phyloP scores from a whole-genome alignment of 2,888 invertebrate species.

The Colletes collaris region DNA sequence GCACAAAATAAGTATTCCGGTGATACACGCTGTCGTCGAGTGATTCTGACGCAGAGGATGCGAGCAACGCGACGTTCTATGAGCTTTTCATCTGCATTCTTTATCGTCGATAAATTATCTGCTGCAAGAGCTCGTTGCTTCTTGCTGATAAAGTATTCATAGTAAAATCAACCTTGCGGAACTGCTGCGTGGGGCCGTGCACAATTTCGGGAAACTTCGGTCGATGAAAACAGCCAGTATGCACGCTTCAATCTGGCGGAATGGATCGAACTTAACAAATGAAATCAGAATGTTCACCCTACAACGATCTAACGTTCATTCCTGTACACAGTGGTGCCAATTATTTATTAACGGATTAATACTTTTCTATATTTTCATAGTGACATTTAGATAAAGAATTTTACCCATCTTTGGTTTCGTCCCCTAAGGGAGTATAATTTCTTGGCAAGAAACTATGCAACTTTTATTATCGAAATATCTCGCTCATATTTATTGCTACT shows the following conservation, averaged over 20 bases:
- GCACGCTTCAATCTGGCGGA: not conserved
- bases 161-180: slow-evolving; percentile 57
- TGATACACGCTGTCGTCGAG: slow-evolving; percentile 25
- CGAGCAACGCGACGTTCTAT: slow-evolving; percentile 31
- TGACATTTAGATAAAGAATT: no score
- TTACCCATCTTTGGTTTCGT: no score
- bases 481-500: no score
- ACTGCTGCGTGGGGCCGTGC: not conserved
- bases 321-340: no score
- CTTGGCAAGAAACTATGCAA: no score
- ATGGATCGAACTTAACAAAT: not conserved
- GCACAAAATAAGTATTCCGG: slow-evolving; percentile 36
- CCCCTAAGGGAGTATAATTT: no score
- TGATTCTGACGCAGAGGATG: slow-evolving; percentile 14
- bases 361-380: no score
- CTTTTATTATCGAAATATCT: no score
- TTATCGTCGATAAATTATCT: slow-evolving; percentile 65
- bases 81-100: slow-evolving; percentile 62
- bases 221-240: slow-evolving; percentile 11
- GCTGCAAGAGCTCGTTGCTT: slow-evolving; percentile 22
- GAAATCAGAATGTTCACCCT: no score
- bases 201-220: not conserved
- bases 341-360: no score
- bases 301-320: no score
- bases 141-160: slow-evolving; percentile 66